Evolutionary conservation across 2,797 vertebrate genomes (phyloP).

Genomic region (Coccyzus lansbergi): DNA sequence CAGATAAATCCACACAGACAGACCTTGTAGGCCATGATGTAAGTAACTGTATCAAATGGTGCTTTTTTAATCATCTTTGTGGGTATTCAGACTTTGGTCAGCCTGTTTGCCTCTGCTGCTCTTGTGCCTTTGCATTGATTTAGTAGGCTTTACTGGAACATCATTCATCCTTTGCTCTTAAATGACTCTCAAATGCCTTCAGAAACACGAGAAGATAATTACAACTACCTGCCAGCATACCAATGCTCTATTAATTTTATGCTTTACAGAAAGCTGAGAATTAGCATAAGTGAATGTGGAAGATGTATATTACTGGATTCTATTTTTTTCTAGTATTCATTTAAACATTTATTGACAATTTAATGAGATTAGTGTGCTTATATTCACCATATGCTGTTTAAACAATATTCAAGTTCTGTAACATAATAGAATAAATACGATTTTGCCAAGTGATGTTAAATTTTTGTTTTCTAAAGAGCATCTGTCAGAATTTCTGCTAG

Average conservation of each 20-base stretch:
- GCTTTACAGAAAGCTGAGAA: slow-evolving; percentile 58
- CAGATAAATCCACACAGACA: slow-evolving; percentile 94
- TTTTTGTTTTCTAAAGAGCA: slow-evolving; percentile 18
- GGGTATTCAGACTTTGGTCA: slow-evolving; percentile 51
- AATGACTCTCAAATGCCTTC: slow-evolving; percentile 44
- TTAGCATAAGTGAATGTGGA: slow-evolving; percentile 24
- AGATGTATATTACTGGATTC: neutral
- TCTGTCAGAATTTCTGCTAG: slow-evolving; percentile 16
- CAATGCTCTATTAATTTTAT: slow-evolving; percentile 48
- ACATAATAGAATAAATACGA: neutral
- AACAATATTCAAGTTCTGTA: slow-evolving; percentile 11
- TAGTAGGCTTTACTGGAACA: slow-evolving; percentile 5
- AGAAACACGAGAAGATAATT: slow-evolving; percentile 56
- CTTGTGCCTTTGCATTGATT: slow-evolving; percentile 38
- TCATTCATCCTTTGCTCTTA: slow-evolving; percentile 56
- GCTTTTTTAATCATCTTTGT: slow-evolving; percentile 50
- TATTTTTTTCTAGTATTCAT: slow-evolving; percentile 53
- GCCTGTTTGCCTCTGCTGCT: slow-evolving; percentile 57
- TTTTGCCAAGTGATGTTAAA: slow-evolving; percentile 46
- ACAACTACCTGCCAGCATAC: neutral
- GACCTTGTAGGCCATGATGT: slow-evolving; percentile 91
- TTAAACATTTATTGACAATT: slow-evolving; percentile 58
- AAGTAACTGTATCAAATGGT: slow-evolving; percentile 77
- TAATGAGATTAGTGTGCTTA: slow-evolving; percentile 55
- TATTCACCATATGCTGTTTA: slow-evolving; percentile 8